These are phyloP conservation scores for Muntiacus muntjak DNA, from an alignment of 2,113 vertebrate species.

Conservation along the genomic window DNA sequence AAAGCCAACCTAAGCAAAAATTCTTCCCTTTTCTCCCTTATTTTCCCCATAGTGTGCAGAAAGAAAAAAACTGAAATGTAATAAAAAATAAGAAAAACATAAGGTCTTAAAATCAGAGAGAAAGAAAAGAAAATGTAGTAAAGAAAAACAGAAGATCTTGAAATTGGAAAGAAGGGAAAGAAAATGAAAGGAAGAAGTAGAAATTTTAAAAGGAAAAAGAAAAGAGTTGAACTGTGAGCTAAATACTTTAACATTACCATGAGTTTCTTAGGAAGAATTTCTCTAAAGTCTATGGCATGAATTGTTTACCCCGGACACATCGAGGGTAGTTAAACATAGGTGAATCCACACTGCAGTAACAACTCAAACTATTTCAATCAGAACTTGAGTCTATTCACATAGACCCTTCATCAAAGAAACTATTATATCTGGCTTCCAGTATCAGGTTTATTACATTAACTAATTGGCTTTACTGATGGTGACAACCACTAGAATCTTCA, in stretches of 20 bases:
- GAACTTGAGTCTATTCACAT: background rate
- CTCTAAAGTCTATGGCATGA: background rate
- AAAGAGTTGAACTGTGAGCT: background rate
- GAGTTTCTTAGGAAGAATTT: background rate
- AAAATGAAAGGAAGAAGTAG: background rate
- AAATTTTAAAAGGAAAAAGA: background rate
- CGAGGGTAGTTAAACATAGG: background rate
- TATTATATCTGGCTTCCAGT: background rate
- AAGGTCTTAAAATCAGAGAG: background rate
- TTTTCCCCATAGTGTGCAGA: background rate
- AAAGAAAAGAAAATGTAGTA: background rate
- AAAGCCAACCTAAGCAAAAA: background rate
- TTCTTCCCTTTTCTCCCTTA: background rate
- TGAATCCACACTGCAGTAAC: background rate
- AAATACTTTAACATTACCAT: background rate
- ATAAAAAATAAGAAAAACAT: background rate
- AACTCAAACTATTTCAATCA: background rate
- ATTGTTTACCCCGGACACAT: background rate
- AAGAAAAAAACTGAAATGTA: background rate
- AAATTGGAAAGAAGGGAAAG: background rate
- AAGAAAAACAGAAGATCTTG: background rate
- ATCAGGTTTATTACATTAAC: conserved; percentile 19
- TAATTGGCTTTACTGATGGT: background rate
- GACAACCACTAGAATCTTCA: background rate
- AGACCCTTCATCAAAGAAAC: background rate